phyloP scores from a whole-genome alignment of 2,888 invertebrate species.

The Psococerastis gibbosa region DNA sequence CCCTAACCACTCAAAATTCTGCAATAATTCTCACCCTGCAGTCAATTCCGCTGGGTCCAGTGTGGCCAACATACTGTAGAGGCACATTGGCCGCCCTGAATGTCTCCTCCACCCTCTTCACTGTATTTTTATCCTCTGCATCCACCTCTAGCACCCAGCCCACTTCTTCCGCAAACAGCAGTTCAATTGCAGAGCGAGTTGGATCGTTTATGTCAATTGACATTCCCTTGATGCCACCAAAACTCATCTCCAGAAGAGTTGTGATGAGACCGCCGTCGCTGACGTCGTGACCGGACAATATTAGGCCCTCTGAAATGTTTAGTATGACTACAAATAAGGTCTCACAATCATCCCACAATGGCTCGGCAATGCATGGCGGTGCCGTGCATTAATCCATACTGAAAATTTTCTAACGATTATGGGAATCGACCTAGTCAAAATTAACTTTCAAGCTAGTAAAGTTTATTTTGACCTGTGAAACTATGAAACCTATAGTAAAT shows the following conservation, averaged over 20 bases:
- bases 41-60: constrained; percentile 44
- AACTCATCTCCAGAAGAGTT: constrained; percentile 87
- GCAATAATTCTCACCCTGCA: constrained; percentile 34
- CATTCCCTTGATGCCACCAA: constrained; percentile 73
- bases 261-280: constrained; percentile 92
- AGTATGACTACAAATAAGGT: no score
- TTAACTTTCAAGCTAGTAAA: no score
- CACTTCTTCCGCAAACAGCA: constrained; percentile 69
- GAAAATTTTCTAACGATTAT: no score
- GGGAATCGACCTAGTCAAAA: no score
- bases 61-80: constrained; percentile 46
- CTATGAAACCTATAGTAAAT: no score
- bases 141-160: constrained; percentile 65
- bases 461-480: no score
- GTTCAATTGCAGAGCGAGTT: constrained; percentile 36
- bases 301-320: constrained; percentile 45
- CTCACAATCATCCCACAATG: no score
- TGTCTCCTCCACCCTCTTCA: constrained; percentile 33
- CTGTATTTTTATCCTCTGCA: constrained; percentile 28
- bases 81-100: constrained; percentile 41
- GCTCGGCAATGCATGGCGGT: no score
- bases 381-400: no score
- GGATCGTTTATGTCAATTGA: constrained; percentile 39
- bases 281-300: constrained; percentile 81
- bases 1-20: no score